A percentile compares a stretch with the other conserved stretches of the same genome.
Evolutionary conservation across 2,797 vertebrate species (phyloP).

Genomic region (Tokudaia tokunoshimensis): DNA sequence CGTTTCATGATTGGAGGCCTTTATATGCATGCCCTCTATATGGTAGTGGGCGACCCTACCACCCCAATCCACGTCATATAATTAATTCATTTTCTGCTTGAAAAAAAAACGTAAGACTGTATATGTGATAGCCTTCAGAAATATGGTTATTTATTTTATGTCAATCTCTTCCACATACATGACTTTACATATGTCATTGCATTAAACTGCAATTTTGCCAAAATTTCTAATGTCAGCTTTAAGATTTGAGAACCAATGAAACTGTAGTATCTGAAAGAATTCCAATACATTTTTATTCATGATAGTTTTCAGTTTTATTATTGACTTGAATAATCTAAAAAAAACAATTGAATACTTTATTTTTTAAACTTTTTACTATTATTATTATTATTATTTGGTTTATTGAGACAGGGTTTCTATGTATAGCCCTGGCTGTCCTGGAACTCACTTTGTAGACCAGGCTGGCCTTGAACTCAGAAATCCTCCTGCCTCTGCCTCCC

Average conservation of each 20-base stretch:
- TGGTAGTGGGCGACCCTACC: neutral
- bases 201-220: neutral
- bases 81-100: neutral
- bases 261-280: neutral
- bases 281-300: neutral
- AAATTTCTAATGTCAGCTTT: neutral
- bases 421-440: no score
- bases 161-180: neutral
- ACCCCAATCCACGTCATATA: neutral
- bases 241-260: conserved; percentile 8
- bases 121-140: neutral
- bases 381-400: no score
- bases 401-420: no score
- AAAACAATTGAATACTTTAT: neutral
- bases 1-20: neutral
- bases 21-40: neutral
- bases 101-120: neutral
- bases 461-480: no score
- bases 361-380: neutral
- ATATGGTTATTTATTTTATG: neutral
- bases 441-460: no score
- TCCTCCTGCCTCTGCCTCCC: no score
- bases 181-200: neutral
- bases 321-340: neutral
- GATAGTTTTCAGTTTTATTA: neutral